Conservation (phyloP, 1,140 invertebrate species). For the Ridgeia piscesae region DNA sequence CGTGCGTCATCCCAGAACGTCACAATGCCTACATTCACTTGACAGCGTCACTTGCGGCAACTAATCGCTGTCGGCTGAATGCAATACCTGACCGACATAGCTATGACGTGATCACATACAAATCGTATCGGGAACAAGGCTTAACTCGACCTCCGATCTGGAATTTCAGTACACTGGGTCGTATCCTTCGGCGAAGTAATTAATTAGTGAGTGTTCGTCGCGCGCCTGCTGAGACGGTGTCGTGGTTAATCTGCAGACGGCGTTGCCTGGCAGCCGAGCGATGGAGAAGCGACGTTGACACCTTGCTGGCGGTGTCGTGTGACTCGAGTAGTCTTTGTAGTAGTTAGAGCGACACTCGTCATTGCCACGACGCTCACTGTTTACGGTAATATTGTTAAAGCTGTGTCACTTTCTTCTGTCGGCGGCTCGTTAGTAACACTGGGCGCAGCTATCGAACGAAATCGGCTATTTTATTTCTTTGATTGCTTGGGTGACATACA, state of each 20-base stretch:
- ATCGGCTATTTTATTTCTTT: too few species aligned
- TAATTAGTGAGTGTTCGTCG: background rate
- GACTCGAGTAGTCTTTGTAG: background rate
- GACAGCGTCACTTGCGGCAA: background rate
- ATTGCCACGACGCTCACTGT: background rate
- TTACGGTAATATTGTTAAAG: background rate
- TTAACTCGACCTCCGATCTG: background rate
- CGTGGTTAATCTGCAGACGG: background rate
- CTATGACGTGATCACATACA: background rate
- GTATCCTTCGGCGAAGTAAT: background rate
- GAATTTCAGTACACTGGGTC: background rate
- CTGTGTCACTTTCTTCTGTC: background rate
- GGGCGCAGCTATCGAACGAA: too few species aligned
- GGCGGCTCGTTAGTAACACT: background rate
- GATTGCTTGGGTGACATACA: background rate
- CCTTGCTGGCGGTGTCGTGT: background rate
- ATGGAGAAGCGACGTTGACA: background rate
- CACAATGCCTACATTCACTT: background rate
- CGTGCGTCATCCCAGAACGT: background rate
- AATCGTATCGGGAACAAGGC: background rate
- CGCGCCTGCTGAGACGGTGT: background rate
- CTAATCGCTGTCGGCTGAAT: background rate
- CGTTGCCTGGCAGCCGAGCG: background rate
- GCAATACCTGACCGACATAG: background rate
- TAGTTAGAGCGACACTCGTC: background rate